These are phyloP conservation scores for Dendropsophus ebraccatus DNA, from an alignment of 2,113 vertebrate genomes.

Conservation along the genomic window DNA sequence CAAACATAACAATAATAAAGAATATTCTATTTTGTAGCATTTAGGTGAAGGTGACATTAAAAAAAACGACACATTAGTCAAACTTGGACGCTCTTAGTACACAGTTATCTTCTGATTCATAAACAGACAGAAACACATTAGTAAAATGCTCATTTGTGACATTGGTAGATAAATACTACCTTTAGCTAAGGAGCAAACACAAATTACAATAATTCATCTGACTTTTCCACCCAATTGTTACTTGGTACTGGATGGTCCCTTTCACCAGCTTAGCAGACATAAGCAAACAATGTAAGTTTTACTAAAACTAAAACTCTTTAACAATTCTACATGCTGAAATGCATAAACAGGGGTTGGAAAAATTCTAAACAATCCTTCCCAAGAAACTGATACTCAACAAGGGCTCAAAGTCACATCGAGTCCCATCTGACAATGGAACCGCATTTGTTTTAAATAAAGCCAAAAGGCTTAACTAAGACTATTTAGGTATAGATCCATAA, in stretches of 20 bases:
- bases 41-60: not conserved
- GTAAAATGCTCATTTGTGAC: slow-evolving; percentile 1
- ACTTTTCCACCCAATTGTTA: slow-evolving; percentile 28
- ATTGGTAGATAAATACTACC: not conserved
- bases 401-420: not conserved
- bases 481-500: slow-evolving; percentile 55
- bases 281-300: slow-evolving; percentile 26
- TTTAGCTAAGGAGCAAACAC: slow-evolving; percentile 11
- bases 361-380: slow-evolving; percentile 53
- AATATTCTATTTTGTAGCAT: not conserved
- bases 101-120: not conserved
- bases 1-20: not conserved
- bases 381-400: slow-evolving; percentile 61
- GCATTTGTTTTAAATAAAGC: slow-evolving; percentile 57
- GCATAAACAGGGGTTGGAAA: slow-evolving; percentile 48
- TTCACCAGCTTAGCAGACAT: slow-evolving; percentile 45
- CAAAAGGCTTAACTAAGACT: slow-evolving; percentile 53
- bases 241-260: slow-evolving; percentile 33
- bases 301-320: slow-evolving; percentile 41
- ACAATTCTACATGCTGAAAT: slow-evolving; percentile 42
- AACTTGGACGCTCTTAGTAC: not conserved
- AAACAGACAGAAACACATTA: not conserved
- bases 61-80: not conserved
- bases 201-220: slow-evolving; percentile 38
- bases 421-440: slow-evolving; percentile 22